Percentiles rank a stretch among this genome's conserved stretches.
Conservation (phyloP, 2,888 invertebrate species). For the Carterocephalus palaemon region DNA sequence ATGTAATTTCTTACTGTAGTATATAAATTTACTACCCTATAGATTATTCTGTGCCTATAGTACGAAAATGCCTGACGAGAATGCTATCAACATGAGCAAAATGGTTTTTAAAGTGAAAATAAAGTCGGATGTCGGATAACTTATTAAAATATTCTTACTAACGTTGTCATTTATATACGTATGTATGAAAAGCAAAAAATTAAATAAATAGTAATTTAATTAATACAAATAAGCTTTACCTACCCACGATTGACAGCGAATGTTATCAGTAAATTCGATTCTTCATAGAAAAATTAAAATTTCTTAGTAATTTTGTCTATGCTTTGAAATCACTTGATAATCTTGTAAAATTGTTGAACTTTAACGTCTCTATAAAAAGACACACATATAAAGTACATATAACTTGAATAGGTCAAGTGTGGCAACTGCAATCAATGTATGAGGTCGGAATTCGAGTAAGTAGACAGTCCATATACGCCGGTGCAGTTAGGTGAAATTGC, state of each 20-base stretch:
- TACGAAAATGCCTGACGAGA: conserved; percentile 70
- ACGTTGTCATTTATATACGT: too few relatives aligned
- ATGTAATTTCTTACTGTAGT: too few relatives aligned
- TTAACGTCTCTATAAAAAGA: conserved; percentile 33
- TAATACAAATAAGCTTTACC: too few relatives aligned
- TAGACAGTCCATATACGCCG: conserved; percentile 47
- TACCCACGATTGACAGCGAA: conserved; percentile 55
- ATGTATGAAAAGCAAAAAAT: too few relatives aligned
- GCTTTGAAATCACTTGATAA: conserved; percentile 1
- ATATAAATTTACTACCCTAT: too few relatives aligned
- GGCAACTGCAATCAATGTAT: conserved; percentile 41
- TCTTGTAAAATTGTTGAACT: conserved; percentile 29
- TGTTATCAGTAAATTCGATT: conserved; percentile 55
- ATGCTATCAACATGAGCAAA: too few relatives aligned
- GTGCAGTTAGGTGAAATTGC: conserved; percentile 50
- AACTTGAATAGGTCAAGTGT: conserved; percentile 24
- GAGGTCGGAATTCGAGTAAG: conserved; percentile 43
- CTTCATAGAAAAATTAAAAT: neutral
- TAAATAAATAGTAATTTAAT: too few relatives aligned
- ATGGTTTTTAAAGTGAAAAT: too few relatives aligned
- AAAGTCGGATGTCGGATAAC: too few relatives aligned
- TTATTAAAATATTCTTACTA: too few relatives aligned
- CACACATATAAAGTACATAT: conserved; percentile 14
- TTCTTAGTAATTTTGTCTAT: conserved; percentile 2
- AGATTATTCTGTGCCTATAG: too few relatives aligned